Percentiles rank a stretch among this genome's conserved stretches.
These are phyloP conservation scores for Felis chaus DNA, from an alignment of 2,113 vertebrate species.

Conservation along the genomic window DNA sequence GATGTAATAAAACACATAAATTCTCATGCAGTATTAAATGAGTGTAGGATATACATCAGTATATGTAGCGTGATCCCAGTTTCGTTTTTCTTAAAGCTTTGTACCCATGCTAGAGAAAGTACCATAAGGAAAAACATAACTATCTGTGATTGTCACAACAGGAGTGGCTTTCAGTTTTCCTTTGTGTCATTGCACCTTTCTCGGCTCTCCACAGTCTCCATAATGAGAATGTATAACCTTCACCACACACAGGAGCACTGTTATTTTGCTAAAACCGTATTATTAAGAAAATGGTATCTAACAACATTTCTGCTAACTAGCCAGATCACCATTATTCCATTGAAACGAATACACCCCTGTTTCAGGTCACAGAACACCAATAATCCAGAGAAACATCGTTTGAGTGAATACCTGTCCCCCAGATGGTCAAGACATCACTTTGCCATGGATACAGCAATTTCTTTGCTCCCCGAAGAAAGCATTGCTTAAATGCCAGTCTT, in stretches of 20 bases:
- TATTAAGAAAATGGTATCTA: slow-evolving; percentile 9
- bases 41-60: neutral
- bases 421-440: neutral
- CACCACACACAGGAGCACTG: neutral
- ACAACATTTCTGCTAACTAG: neutral
- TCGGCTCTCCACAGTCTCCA: neutral
- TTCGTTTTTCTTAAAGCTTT: neutral
- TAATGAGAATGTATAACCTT: neutral
- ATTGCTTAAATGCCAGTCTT: neutral
- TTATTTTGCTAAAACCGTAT: neutral
- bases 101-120: neutral
- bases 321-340: neutral
- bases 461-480: neutral
- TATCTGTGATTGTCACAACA: neutral
- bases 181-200: neutral
- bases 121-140: neutral
- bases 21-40: neutral
- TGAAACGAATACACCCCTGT: neutral
- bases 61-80: neutral
- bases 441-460: neutral
- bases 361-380: neutral
- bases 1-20: slow-evolving; percentile 4
- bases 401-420: neutral
- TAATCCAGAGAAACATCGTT: neutral
- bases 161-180: neutral